Evolutionary conservation across 2,797 vertebrate genomes (phyloP).

Genomic region (Spondyliosoma cantharus): DNA sequence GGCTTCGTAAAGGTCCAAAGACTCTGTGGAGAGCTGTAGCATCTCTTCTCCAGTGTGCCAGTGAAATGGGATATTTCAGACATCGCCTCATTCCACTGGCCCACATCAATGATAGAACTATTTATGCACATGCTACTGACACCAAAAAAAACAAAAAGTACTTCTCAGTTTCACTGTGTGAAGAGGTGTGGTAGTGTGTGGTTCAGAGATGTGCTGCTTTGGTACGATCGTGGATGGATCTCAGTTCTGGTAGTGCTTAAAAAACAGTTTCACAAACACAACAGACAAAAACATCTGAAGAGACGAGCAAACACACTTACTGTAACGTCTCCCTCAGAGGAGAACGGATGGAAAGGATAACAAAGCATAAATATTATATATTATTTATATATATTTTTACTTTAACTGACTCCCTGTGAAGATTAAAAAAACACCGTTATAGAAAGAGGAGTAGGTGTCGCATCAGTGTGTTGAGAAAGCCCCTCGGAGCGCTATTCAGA

Average conservation of each 20-base stretch:
- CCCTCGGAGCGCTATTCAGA: conserved; percentile 39
- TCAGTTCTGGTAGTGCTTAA: conserved; percentile 32
- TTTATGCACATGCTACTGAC: conserved; percentile 55
- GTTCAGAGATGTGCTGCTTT: conserved; percentile 65
- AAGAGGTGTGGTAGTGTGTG: conserved; percentile 41
- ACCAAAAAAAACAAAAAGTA: not conserved
- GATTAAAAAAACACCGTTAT: conserved; percentile 35
- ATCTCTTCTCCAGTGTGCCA: not conserved
- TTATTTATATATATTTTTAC: conserved; percentile 31
- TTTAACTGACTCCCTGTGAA: conserved; percentile 46
- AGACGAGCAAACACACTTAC: conserved; percentile 37
- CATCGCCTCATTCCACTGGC: not conserved
- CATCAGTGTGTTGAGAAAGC: conserved; percentile 35
- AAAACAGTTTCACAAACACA: conserved; percentile 48
- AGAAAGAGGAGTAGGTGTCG: conserved; percentile 49
- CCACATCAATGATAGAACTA: not conserved
- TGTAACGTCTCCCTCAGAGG: conserved; percentile 7
- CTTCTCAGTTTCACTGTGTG: conserved; percentile 3
- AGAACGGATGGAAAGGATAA: conserved; percentile 29
- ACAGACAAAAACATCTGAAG: conserved; percentile 31
- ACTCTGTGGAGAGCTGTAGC: not conserved
- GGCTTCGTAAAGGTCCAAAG: not conserved
- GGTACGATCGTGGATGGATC: conserved; percentile 52
- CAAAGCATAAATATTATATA: conserved; percentile 56
- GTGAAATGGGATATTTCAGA: not conserved